Evolutionary conservation across 2,113 vertebrate species (phyloP).

Genomic region (Lontra canadensis): DNA sequence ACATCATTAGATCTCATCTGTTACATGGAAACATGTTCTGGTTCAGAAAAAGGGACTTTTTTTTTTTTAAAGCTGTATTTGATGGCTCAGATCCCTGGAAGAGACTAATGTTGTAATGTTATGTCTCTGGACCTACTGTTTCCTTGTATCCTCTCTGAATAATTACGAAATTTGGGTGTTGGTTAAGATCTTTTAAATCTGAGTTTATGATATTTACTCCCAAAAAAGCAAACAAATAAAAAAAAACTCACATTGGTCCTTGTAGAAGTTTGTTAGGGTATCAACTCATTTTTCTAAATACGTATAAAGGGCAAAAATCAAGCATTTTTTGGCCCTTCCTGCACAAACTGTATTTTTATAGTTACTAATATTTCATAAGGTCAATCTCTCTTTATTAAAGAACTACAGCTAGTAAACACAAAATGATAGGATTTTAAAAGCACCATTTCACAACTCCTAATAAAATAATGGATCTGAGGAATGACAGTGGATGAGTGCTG

Average conservation of each 20-base stretch:
- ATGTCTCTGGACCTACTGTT: neutral
- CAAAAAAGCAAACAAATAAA: neutral
- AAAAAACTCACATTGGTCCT: neutral
- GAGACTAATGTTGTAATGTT: neutral
- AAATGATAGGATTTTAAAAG: neutral
- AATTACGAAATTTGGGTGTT: neutral
- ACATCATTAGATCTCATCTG: neutral
- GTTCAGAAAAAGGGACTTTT: neutral
- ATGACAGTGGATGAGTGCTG: neutral
- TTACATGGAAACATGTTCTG: neutral
- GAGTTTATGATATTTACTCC: neutral
- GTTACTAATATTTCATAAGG: neutral
- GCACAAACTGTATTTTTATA: neutral
- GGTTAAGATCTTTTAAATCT: neutral
- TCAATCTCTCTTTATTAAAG: neutral
- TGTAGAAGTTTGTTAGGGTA: neutral
- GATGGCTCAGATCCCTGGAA: neutral
- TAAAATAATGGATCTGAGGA: neutral
- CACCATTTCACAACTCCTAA: neutral
- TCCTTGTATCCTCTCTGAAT: neutral
- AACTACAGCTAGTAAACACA: neutral
- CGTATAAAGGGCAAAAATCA: neutral
- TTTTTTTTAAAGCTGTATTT: neutral
- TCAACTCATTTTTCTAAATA: constrained; percentile 8
- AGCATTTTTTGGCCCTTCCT: neutral